phyloP scores from a whole-genome alignment of 2,797 vertebrate genomes.

The Diplodus puntazzo region DNA sequence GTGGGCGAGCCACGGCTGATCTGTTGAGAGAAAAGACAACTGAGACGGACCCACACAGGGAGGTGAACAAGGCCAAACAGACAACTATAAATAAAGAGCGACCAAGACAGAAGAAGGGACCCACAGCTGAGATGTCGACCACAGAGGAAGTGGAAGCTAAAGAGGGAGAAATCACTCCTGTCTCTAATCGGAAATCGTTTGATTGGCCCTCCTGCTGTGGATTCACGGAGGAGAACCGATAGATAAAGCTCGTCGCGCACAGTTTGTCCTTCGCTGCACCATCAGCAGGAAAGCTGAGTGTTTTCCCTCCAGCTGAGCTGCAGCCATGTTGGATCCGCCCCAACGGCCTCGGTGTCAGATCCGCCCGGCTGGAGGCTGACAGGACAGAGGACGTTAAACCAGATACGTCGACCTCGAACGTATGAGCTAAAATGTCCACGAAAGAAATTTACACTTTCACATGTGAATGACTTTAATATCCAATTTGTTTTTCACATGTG shows the following conservation, averaged over 20 bases:
- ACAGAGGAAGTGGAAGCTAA: background rate
- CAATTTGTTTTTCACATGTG: no score
- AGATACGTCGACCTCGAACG: background rate
- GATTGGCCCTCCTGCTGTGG: constrained; percentile 17
- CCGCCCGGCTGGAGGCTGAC: background rate
- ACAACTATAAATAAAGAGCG: background rate
- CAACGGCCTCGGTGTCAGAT: background rate
- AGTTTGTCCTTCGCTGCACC: constrained; percentile 20
- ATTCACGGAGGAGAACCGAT: constrained; percentile 14
- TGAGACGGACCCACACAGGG: background rate
- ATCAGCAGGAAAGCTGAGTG: constrained; percentile 39
- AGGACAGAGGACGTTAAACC: background rate
- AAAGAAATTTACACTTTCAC: no score
- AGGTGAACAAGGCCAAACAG: background rate
- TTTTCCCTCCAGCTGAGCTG: background rate
- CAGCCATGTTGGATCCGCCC: background rate
- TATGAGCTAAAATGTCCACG: no score
- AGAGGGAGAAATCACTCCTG: constrained; percentile 8
- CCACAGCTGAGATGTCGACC: background rate
- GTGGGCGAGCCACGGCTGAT: background rate
- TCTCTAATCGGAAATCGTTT: constrained; percentile 4
- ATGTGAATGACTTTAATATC: no score
- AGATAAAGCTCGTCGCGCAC: background rate
- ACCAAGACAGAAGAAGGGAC: background rate
- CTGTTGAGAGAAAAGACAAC: background rate